Evolutionary conservation across 2,113 vertebrate species (phyloP), one percentile per base, ranked within the genome.

Genomic region (Dascyllus trimaculatus): DNA sequence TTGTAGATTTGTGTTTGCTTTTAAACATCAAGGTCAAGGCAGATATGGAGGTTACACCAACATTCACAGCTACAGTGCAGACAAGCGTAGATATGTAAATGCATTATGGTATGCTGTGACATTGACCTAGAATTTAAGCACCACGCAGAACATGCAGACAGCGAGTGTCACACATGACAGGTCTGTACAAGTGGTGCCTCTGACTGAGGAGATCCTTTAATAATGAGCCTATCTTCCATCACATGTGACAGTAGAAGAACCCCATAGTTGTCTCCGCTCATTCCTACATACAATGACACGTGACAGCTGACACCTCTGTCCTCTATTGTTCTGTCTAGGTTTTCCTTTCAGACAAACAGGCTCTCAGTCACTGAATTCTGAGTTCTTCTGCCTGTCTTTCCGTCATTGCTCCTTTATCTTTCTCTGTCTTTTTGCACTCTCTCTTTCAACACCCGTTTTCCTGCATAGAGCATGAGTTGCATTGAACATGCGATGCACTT

Each of bases 151-250:
- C 7, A 71, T 13, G 35, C 32, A 51, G 40, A 1, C 43, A 25
- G 56, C 17, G 21, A 26, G n/a, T 59, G 24, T 77, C 72, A 86
- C 29, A 66, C 18, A 79, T 78, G 53, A 56, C 53, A 70, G 66
- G 40, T 58, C 54, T 46, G 5, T 22, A 19, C 67, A 71, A 78
- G 40, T 22, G 65, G 24, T 63, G n/a, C 32, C 75, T 66, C 78
- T 26, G 71, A 78, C 84, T 25, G 54, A 67, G 56, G 49, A 69
- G 69, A 48, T 29, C 29, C 58, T 75, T 72, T 71, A 51, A 65
- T 82, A 82, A 85, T 78, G 65, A 59, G 52, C 18, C 11, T 18
- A 57, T 74, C 70, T 51, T 29, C 71, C 48, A 46, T 68, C 74
- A 64, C 38, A 40, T 58, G 43, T 69, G 69, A 78, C 71, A 82